Evolutionary conservation across 2,797 vertebrate genomes (phyloP), one percentile per base, ranked within the genome.

Genomic region (Atherinosoma microstoma): DNA sequence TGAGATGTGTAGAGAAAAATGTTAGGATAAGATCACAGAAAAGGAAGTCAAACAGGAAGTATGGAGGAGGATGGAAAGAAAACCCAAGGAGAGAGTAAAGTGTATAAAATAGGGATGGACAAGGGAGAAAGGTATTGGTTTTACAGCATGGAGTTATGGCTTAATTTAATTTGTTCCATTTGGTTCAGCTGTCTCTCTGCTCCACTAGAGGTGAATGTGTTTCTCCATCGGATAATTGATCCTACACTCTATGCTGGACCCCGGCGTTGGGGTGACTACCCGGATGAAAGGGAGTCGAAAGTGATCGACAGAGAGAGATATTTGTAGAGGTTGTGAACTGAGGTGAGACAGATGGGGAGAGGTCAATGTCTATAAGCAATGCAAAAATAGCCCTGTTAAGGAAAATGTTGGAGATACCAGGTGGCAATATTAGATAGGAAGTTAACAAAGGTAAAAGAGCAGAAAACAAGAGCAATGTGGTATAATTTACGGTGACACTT

Each of bases 81-180:
- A 24, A 38, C 68, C 77, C 32, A 78, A 73, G 73, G 54, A 42
- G 62, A 72, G 64, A 79, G 76, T 70, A 73, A 64, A 79, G 70
- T 70, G 81, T 53, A 74, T 54, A 80, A 80, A 84, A 73, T 64
- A 24, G 34, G 60, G 58, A 64, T 77, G 64, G 62, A 67, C 38
- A 49, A 60, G 54, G 35, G 45, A 57, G 29, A 60, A 47, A 38
- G 40, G 67, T 84, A 83, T 87, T 83, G 85, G 88, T 85, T 91
- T 91, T 84, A 70, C 78, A 87, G 79, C 70, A 30, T 20, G 65
- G 77, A 90, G 85, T 88, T 90, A 86, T 91, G 85, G 87, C 84
- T 89, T 93, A 89, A 94, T 93, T 94, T 86, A 91, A 88, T 93
- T 93, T 92, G 91, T 91, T 90, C 90, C 84, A 87, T 90, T 91